These are phyloP conservation scores for Crotalus helleri DNA, from an alignment of 2,113 vertebrate genomes.

Conservation along the genomic window DNA sequence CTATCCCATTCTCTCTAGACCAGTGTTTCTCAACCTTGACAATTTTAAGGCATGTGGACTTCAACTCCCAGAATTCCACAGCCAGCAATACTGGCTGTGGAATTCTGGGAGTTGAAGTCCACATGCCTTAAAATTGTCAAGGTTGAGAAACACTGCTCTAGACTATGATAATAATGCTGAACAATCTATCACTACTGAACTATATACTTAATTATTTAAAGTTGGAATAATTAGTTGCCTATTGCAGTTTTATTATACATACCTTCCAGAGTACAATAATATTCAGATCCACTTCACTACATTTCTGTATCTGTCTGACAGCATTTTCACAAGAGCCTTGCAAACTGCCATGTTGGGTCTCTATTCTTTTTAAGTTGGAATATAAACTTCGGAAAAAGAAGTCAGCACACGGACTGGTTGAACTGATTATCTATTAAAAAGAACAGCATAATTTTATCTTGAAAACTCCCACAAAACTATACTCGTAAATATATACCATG, in stretches of 20 bases:
- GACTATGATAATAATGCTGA: no score
- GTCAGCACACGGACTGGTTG: slow-evolving; percentile 92
- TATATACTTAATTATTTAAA: not conserved
- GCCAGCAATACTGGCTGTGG: no score
- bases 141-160: no score
- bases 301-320: slow-evolving; percentile 76
- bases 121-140: no score
- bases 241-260: slow-evolving; percentile 21
- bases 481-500: not conserved
- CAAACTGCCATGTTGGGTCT: slow-evolving; percentile 32
- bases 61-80: no score
- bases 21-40: no score
- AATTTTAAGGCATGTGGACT: no score
- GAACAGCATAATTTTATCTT: not conserved
- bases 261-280: slow-evolving; percentile 96
- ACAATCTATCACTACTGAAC: not conserved
- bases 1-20: not conserved
- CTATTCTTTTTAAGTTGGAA: slow-evolving; percentile 67
- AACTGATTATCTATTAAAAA: slow-evolving; percentile 85
- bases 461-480: slow-evolving; percentile 5
- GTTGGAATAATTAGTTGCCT: not conserved
- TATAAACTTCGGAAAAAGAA: slow-evolving; percentile 88
- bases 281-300: slow-evolving; percentile 87
- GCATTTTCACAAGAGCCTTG: slow-evolving; percentile 61
- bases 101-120: no score